phyloP scores from a whole-genome alignment of 2,797 vertebrate species.

The Manis pentadactyla region DNA sequence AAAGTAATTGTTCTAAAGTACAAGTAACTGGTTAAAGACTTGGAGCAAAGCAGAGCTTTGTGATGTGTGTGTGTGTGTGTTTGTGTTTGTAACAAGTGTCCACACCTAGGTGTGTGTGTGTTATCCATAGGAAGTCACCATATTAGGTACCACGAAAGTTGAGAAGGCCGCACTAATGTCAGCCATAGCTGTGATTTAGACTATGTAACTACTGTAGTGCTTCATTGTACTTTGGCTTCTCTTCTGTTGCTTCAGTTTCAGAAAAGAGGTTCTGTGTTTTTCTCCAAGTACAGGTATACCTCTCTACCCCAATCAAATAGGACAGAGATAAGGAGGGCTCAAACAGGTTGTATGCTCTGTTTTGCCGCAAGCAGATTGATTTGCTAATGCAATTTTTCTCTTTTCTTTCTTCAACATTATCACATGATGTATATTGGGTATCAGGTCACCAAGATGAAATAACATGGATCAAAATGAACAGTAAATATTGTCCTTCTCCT shows the following conservation, averaged over 20 bases:
- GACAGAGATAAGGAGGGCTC: not conserved
- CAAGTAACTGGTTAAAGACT: conserved; percentile 31
- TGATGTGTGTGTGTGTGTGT: not conserved
- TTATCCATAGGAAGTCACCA: conserved; percentile 54
- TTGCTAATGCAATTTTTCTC: not conserved
- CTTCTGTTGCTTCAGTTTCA: not conserved
- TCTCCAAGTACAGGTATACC: not conserved
- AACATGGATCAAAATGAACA: not conserved
- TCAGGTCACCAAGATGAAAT: not conserved
- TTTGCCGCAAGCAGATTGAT: conserved; percentile 3
- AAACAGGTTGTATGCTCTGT: not conserved
- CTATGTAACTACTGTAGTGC: not conserved
- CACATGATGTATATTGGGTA: not conserved
- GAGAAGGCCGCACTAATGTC: not conserved
- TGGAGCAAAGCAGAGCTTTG: conserved; percentile 1
- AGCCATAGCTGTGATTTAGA: not conserved
- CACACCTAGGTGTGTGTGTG: not conserved
- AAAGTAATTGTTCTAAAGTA: conserved; percentile 73
- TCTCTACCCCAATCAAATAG: not conserved
- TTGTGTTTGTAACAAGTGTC: not conserved
- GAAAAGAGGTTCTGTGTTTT: conserved; percentile 36
- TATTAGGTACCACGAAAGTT: conserved; percentile 56
- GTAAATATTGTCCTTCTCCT: not conserved
- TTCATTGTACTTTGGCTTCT: not conserved
- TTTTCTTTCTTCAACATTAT: not conserved